Percentiles rank a stretch among this genome's conserved stretches.
Conservation (phyloP, 37 sponge, comb jelly and placozoan genomes). For the Hexactinellida sp. region DNA sequence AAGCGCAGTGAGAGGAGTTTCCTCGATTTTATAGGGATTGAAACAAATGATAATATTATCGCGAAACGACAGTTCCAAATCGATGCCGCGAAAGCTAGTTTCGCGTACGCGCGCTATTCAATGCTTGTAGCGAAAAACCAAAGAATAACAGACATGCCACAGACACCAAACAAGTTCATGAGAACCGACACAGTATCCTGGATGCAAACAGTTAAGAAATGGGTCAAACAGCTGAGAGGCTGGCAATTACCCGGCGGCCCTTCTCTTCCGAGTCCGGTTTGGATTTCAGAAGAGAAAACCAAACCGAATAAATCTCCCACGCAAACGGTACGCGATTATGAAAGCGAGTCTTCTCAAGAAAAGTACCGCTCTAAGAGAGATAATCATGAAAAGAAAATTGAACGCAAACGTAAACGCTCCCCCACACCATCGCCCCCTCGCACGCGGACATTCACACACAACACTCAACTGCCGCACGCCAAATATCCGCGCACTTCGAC, state of each 20-base stretch:
- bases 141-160: slow-evolving; percentile 3
- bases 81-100: not conserved
- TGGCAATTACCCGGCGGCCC: not conserved
- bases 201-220: not conserved
- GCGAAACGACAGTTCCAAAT: not conserved
- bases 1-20: not conserved
- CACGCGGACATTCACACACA: not conserved
- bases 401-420: not conserved
- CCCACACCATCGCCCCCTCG: not conserved
- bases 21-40: not conserved
- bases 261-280: not conserved
- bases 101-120: not conserved
- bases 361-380: not conserved
- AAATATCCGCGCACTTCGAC: not conserved
- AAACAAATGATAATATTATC: not conserved
- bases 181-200: not conserved
- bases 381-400: not conserved
- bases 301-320: not conserved
- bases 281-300: not conserved
- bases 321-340: not conserved
- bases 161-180: not conserved
- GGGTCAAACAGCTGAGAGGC: not conserved
- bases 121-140: not conserved
- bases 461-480: not conserved
- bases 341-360: not conserved